Conservation (phyloP, 1,140 invertebrate genomes). For the Aricia agestis region DNA sequence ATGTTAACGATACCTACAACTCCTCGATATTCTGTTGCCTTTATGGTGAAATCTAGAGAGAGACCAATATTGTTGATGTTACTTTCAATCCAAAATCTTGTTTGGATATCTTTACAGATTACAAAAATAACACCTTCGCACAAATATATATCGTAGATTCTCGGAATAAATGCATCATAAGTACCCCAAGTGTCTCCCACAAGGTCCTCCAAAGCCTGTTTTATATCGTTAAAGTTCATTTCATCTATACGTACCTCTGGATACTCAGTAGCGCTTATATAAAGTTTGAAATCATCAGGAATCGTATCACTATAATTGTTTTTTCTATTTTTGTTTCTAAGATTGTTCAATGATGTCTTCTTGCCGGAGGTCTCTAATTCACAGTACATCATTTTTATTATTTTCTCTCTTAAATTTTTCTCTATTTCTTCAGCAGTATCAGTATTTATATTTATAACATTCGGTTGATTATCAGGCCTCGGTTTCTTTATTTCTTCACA, state of each 20-base stretch:
- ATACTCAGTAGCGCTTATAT: slow-evolving; percentile 57
- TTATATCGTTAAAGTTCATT: slow-evolving; percentile 44
- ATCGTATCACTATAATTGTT: slow-evolving; percentile 58
- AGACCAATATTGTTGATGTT: slow-evolving; percentile 33
- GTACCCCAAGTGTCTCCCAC: slow-evolving; percentile 37
- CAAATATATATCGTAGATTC: slow-evolving; percentile 58
- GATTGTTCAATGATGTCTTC: slow-evolving; percentile 43
- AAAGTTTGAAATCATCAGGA: slow-evolving; percentile 60
- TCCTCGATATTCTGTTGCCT: slow-evolving; percentile 57
- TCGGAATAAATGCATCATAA: slow-evolving; percentile 37
- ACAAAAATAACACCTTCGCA: slow-evolving; percentile 67
- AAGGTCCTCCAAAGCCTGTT: slow-evolving; percentile 46
- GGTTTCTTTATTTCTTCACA: slow-evolving; percentile 61
- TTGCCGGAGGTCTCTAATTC: slow-evolving; percentile 45
- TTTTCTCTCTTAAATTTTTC: slow-evolving; percentile 37
- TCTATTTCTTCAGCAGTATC: slow-evolving; percentile 30
- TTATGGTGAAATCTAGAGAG: slow-evolving; percentile 35
- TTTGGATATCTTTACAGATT: slow-evolving; percentile 47
- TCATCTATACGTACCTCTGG: slow-evolving; percentile 55
- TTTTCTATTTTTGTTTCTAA: slow-evolving; percentile 51
- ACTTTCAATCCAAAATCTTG: slow-evolving; percentile 49
- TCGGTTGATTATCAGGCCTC: slow-evolving; percentile 47
- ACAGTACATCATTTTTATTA: slow-evolving; percentile 49
- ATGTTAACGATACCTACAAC: slow-evolving; percentile 63
- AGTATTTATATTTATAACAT: slow-evolving; percentile 25